Evolutionary conservation across 2,797 vertebrate genomes (phyloP).

Genomic region (Percopsis omiscomaycus): DNA sequence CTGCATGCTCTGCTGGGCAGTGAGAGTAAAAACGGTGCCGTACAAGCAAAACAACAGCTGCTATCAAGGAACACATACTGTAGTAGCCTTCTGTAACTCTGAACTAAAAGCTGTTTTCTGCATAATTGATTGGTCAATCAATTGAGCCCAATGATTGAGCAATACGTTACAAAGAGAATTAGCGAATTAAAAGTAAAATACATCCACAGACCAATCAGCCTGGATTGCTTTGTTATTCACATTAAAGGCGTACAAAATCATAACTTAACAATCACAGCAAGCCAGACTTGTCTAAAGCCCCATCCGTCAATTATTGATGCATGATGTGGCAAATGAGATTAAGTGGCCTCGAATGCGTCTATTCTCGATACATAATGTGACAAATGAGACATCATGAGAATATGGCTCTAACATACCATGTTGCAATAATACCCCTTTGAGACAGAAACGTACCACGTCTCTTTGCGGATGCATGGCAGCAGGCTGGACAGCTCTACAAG

Average conservation of each 20-base stretch:
- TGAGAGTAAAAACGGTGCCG: slow-evolving; percentile 35
- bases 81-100: background rate
- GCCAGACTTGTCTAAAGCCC: slow-evolving; percentile 27
- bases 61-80: too few relatives aligned
- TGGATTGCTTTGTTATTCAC: slow-evolving; percentile 37
- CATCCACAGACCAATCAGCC: slow-evolving; percentile 24
- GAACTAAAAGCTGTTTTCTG: background rate
- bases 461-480: slow-evolving; percentile 45
- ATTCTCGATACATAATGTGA: slow-evolving; percentile 39
- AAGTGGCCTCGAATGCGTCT: slow-evolving; percentile 43
- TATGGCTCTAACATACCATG: background rate
- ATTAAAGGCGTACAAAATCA: slow-evolving; percentile 7
- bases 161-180: slow-evolving; percentile 19
- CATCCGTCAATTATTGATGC: slow-evolving; percentile 55
- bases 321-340: slow-evolving; percentile 41
- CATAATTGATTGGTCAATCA: slow-evolving; percentile 23
- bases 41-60: background rate
- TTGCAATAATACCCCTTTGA: slow-evolving; percentile 6
- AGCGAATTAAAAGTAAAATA: slow-evolving; percentile 24
- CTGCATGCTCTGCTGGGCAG: slow-evolving; percentile 9
- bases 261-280: slow-evolving; percentile 31
- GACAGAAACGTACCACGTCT: slow-evolving; percentile 43
- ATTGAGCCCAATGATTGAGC: slow-evolving; percentile 11
- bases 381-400: slow-evolving; percentile 37
- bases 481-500: slow-evolving; percentile 42